These are phyloP conservation scores for Bostrychus sinensis DNA, from an alignment of 2,113 vertebrate species.

Conservation along the genomic window DNA sequence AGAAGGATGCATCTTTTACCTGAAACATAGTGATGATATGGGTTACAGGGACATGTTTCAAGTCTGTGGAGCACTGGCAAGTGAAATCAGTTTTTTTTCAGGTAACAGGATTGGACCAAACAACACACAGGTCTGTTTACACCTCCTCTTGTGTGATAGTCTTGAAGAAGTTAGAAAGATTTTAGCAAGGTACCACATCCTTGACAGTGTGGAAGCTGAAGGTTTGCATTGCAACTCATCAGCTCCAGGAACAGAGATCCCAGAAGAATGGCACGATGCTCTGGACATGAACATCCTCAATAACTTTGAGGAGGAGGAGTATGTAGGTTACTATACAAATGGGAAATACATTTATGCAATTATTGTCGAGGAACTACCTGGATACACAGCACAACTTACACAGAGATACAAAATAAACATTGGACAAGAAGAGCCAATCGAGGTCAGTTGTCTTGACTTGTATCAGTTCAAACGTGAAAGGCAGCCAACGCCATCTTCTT, in stretches of 20 bases:
- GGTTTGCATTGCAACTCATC: constrained; percentile 21
- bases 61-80: constrained; percentile 56
- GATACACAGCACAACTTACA: constrained; percentile 22
- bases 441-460: constrained; percentile 77
- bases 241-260: constrained; percentile 71
- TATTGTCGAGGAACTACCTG: constrained; percentile 69
- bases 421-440: constrained; percentile 58
- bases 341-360: constrained; percentile 73
- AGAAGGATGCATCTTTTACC: constrained; percentile 68
- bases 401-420: constrained; percentile 74
- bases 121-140: constrained; percentile 47
- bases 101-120: constrained; percentile 36
- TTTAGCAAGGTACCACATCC: constrained; percentile 62
- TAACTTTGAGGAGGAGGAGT: constrained; percentile 80
- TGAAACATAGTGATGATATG: constrained; percentile 75
- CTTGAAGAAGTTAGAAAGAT: constrained; percentile 55
- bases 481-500: constrained; percentile 8
- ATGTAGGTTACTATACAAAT: constrained; percentile 73
- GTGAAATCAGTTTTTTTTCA: constrained; percentile 74
- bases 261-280: constrained; percentile 79
- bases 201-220: constrained; percentile 42
- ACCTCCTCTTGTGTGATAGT: constrained; percentile 71
- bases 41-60: not conserved
- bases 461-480: constrained; percentile 78
- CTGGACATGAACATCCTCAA: constrained; percentile 81